phyloP scores from a whole-genome alignment of 2,888 invertebrate species.

The Alentia gelatinosa region DNA sequence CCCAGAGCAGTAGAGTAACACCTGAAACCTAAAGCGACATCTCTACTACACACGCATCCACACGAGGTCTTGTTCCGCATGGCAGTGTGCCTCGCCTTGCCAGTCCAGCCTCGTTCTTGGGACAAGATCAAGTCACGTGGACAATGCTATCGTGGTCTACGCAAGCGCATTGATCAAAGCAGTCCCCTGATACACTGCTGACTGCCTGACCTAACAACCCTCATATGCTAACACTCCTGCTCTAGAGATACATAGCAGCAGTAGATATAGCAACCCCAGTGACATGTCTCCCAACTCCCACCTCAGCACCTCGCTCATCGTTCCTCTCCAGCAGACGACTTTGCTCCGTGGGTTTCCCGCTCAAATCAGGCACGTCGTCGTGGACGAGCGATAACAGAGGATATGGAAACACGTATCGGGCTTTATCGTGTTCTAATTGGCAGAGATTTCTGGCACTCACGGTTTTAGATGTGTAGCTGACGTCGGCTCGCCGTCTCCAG shows the following conservation, averaged over 20 bases:
- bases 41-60: too few species aligned
- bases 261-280: neutral
- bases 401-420: neutral
- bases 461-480: too few species aligned
- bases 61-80: too few species aligned
- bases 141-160: neutral
- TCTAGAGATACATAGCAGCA: neutral
- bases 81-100: too few species aligned
- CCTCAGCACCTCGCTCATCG: neutral
- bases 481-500: too few species aligned
- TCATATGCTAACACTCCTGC: neutral
- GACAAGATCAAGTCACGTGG: neutral
- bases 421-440: constrained; percentile 29
- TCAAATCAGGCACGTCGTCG: neutral
- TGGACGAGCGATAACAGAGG: constrained; percentile 16
- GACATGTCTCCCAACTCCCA: neutral
- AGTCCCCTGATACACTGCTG: too few species aligned
- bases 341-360: neutral
- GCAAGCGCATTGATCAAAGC: constrained; percentile 19
- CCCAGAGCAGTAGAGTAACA: too few species aligned
- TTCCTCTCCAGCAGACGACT: neutral
- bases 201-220: neutral
- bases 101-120: neutral
- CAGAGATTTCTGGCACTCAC: neutral
- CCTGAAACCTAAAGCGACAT: too few species aligned